These are phyloP conservation scores for Drosophila sp. DNA, from an alignment of 1,140 invertebrate species.

Conservation along the genomic window DNA sequence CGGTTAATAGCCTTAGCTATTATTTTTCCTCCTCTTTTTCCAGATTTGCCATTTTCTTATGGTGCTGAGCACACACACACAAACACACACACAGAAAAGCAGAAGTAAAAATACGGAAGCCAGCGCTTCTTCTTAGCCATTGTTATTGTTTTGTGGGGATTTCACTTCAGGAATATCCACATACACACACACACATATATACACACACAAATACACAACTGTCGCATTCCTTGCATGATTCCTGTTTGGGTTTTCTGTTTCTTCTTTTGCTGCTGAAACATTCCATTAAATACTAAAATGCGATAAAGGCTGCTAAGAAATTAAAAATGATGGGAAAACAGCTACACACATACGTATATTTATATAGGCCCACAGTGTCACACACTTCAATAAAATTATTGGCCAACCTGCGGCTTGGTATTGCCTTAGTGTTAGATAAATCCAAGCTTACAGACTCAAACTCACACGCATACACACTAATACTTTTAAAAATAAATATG, in stretches of 20 bases:
- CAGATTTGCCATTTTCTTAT: slow-evolving; percentile 24
- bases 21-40: slow-evolving; percentile 4
- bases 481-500: background rate
- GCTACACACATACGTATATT: slow-evolving; percentile 2
- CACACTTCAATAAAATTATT: slow-evolving; percentile 16
- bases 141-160: slow-evolving; percentile 41
- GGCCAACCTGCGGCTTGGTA: slow-evolving; percentile 16
- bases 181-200: background rate
- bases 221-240: slow-evolving; percentile 58
- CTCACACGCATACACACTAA: background rate
- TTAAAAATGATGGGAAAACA: slow-evolving; percentile 66
- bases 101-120: slow-evolving; percentile 31
- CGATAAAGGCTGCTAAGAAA: slow-evolving; percentile 65
- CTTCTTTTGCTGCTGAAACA: slow-evolving; percentile 41
- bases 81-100: background rate
- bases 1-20: slow-evolving; percentile 14
- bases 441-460: background rate
- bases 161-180: slow-evolving; percentile 36
- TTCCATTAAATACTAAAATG: slow-evolving; percentile 70
- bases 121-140: slow-evolving; percentile 30
- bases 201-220: slow-evolving; percentile 10
- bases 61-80: slow-evolving; percentile 13
- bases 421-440: slow-evolving; percentile 19
- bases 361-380: background rate
- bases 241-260: slow-evolving; percentile 39